Evolutionary conservation across 2,113 vertebrate genomes (phyloP), one percentile per base, ranked within the genome.

Genomic region (Ictalurus punctatus): DNA sequence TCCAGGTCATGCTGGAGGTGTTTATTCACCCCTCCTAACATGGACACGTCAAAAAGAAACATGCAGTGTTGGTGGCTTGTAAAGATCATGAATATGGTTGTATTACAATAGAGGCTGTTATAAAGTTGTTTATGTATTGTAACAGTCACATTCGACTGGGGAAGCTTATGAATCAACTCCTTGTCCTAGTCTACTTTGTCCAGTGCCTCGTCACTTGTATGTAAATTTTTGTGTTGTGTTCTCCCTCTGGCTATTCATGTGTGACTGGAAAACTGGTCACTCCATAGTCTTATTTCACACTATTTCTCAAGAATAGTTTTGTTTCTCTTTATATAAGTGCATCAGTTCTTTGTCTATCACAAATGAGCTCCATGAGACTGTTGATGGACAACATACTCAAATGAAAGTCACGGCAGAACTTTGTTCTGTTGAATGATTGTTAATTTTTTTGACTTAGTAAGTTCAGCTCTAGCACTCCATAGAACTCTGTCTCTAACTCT

Each of bases 41-140:
- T 84, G 87, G 65, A 85, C 90, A 87, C 85, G 87, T 89, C 83
- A 87, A 16, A 67, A 88, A 89, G 8, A 86, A 85, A 87, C 73
- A 65, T 90, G 87, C 90, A 93, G 87, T 88, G 81, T 93, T 89
- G 93, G 86, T 89, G 93, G 93, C 93, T 92, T 95, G 94, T 93
- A 89, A 94, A 94, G 92, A 95, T 93, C 94, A 25, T 27, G 34
- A 93, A 94, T 93, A 93, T 82, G 93, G 88, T 92, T 93, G 91
- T 92, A 92, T 89, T 92, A 93, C 92, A 93, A 92, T 71, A 92
- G 91, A 90, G 92, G 83, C 67, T 84, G 91, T 34, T 94, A 92
- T 93, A 93, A 92, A 93, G 92, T 93, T 92, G 84, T 93, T 94
- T 93, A 90, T 96, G 93, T 95, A 92, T 92, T 93, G 94, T 94